phyloP scores from a whole-genome alignment of 2,113 vertebrate species.

The Hassar affinis region DNA sequence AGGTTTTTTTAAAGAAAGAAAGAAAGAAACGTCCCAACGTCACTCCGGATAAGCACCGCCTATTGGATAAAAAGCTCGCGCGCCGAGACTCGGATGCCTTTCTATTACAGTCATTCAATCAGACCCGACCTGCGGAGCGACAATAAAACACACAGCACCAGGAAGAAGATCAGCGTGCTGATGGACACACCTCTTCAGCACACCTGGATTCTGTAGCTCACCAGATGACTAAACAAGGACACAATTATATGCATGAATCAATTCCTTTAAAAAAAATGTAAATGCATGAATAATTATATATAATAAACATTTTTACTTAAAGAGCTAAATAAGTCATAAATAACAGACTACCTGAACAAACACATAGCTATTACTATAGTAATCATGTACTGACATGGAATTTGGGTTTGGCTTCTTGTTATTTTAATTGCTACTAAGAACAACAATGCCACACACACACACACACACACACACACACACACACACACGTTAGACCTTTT shows the following conservation, averaged over 20 bases:
- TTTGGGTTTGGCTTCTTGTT: background rate
- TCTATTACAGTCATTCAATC: conserved; percentile 15
- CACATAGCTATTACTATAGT: background rate
- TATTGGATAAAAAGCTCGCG: conserved; percentile 32
- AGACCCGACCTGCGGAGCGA: background rate
- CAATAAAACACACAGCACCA: background rate
- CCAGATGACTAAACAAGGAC: background rate
- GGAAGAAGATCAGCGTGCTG: background rate
- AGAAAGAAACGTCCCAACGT: conserved; percentile 46
- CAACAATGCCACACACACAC: background rate
- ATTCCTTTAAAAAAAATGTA: too few relatives aligned
- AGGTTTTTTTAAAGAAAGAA: background rate
- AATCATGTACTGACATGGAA: background rate
- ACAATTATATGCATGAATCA: too few relatives aligned
- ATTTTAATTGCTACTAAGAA: background rate
- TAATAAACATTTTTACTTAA: too few relatives aligned
- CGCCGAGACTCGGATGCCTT: conserved; percentile 18
- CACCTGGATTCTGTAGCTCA: background rate
- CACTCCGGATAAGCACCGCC: conserved; percentile 49
- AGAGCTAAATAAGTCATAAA: too few relatives aligned
- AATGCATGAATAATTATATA: too few relatives aligned
- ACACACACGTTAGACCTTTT: background rate
- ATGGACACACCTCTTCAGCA: background rate
- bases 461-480: background rate
- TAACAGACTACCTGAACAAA: background rate